A percentile compares a stretch with the other conserved stretches of the same genome.
These are phyloP conservation scores for Callinectes sapidus DNA, from an alignment of 2,888 invertebrate species.

Conservation along the genomic window DNA sequence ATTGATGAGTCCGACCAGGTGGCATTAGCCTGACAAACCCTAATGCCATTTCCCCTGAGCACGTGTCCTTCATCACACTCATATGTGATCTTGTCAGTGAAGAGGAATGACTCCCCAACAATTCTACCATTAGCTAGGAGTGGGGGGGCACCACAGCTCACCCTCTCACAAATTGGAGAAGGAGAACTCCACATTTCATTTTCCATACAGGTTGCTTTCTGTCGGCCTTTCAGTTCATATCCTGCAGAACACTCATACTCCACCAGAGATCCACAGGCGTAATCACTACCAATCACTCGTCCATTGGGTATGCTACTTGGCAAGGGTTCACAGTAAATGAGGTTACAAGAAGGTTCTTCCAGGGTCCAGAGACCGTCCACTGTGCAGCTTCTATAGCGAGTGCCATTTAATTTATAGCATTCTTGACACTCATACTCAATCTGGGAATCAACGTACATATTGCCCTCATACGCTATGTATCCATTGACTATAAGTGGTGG, in stretches of 20 bases:
- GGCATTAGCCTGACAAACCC: constrained; percentile 74
- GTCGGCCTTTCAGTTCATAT: constrained; percentile 69
- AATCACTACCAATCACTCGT: constrained; percentile 67
- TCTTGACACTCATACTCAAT: constrained; percentile 72
- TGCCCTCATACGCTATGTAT: constrained; percentile 72
- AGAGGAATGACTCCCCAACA: constrained; percentile 65
- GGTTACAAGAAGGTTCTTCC: constrained; percentile 67
- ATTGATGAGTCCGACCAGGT: constrained; percentile 74
- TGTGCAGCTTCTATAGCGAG: constrained; percentile 59
- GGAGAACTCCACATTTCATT: constrained; percentile 74
- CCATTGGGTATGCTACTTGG: constrained; percentile 67
- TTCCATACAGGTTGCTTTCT: constrained; percentile 68
- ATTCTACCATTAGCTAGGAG: constrained; percentile 52
- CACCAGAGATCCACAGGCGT: constrained; percentile 70
- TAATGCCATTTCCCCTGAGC: constrained; percentile 74
- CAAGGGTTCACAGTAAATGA: constrained; percentile 65
- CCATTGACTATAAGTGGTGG: constrained; percentile 71
- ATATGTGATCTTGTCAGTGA: constrained; percentile 72
- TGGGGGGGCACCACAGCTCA: constrained; percentile 65
- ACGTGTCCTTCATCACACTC: constrained; percentile 73
- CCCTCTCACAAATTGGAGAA: constrained; percentile 64
- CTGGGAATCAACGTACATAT: constrained; percentile 67
- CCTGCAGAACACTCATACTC: constrained; percentile 72
- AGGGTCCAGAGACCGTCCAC: constrained; percentile 69
- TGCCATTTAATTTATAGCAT: constrained; percentile 68